Evolutionary conservation across 1,140 invertebrate species (phyloP).

Genomic region (Cherax destructor): DNA sequence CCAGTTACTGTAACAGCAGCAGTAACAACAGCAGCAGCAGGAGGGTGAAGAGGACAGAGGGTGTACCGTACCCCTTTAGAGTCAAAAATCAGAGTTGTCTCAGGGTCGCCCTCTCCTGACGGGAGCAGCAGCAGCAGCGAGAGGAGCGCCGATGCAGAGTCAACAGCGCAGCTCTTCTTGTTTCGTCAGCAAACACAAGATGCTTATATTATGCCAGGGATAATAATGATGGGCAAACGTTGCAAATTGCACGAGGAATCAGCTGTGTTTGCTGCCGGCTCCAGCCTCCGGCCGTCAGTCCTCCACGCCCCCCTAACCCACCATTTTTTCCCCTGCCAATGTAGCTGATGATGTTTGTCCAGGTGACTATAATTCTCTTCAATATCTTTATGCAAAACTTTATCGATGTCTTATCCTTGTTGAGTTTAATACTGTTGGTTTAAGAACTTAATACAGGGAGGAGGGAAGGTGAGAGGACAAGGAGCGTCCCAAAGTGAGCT

Average conservation of each 20-base stretch:
- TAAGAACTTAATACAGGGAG: not conserved
- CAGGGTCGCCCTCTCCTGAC: not conserved
- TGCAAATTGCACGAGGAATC: conserved; percentile 18
- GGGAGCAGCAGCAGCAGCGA: not conserved
- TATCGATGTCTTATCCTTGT: conserved; percentile 7
- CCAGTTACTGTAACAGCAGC: no score
- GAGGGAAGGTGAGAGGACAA: not conserved
- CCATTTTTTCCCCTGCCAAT: not conserved
- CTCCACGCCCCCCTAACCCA: not conserved
- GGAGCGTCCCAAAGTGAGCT: not conserved
- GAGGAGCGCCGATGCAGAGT: not conserved
- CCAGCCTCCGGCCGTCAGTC: not conserved
- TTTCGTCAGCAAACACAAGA: conserved; percentile 12
- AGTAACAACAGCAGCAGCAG: no score
- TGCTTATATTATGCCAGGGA: conserved; percentile 18
- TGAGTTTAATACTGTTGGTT: not conserved
- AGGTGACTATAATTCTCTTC: not conserved
- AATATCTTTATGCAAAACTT: conserved; percentile 5
- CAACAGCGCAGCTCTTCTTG: conserved; percentile 17
- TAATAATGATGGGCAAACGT: conserved; percentile 19
- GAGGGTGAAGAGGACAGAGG: no score
- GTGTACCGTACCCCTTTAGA: not conserved
- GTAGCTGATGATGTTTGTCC: conserved; percentile 11
- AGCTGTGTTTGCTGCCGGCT: not conserved
- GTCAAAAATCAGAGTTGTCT: not conserved